Base-by-base conservation (phyloP, 1,140 invertebrate species). In the Lithobius niger region DNA sequence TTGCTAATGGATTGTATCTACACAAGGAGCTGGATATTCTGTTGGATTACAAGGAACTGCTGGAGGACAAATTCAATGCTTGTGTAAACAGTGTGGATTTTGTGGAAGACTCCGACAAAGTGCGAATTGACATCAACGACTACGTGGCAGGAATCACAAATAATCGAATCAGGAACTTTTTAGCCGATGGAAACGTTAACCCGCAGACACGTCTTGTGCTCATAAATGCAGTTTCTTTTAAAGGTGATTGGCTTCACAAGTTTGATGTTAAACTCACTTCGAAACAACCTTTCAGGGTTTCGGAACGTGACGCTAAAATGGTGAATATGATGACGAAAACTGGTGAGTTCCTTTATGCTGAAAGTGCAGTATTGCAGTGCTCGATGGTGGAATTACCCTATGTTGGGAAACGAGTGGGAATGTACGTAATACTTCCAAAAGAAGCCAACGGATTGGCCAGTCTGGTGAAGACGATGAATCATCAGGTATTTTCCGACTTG, bases 341-440 rank as follows among this genome's bases (percentile, higher is more conserved):
- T 16, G 74, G 77, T 40, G 76, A 74, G 50, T 84, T 86, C 57
- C 81, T 79, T 54, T 84, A 77, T 56, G 67, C 70, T 6, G 77
- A 84, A 56, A 80, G 80, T 0, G 45, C 65, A 0, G 74, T 77
- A 24, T 70, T 86, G 16, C 77, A 82, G 56, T 80, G 84, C 0
- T 82, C 84, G 63, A 81, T 89, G 44, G 66, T 92, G n/a, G 78
- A 84, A 51, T 69, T 92, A 56, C 85, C 87, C 0, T 93, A 91
- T 62, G 70, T 66, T 40, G 60, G 56, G 4, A 25, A 55, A 53
- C 53, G 66, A 4, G 28, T 70, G 10, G 64, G 64, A 55, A 52
- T 62, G 47, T 73, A 71, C 44, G 68, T 88, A 2, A 61, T 88
- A 2, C 66, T 89, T 27, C 84, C 86, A 0, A 75, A 80, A 31